These are phyloP conservation scores for Ectemnius cavifrons DNA, from an alignment of 2,888 invertebrate genomes.

Conservation along the genomic window DNA sequence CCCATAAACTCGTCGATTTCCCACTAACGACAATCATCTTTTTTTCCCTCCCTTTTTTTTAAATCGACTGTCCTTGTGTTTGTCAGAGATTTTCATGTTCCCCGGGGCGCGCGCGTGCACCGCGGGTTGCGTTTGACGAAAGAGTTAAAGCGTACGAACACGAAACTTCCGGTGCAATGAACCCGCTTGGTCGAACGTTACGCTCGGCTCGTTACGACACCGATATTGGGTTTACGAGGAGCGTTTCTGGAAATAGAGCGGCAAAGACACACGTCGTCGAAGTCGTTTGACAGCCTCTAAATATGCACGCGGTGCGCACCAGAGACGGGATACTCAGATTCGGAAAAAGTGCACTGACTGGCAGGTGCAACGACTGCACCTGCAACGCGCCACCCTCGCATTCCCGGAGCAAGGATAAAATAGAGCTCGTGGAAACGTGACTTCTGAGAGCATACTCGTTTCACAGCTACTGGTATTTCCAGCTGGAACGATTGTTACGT, in stretches of 20 bases:
- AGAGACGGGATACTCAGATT: neutral
- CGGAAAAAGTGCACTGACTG: conserved; percentile 17
- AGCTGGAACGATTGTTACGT: too few relatives aligned
- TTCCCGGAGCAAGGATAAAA: conserved; percentile 34
- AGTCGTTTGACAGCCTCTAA: conserved; percentile 49
- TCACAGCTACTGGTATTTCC: neutral
- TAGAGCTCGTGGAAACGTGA: conserved; percentile 28
- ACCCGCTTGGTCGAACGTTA: conserved; percentile 56
- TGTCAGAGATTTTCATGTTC: conserved; percentile 41
- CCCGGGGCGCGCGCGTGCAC: neutral
- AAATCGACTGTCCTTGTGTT: conserved; percentile 25
- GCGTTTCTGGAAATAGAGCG: conserved; percentile 57
- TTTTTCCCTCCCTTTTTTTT: conserved; percentile 31
- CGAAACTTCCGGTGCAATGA: conserved; percentile 70
- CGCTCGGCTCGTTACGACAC: conserved; percentile 52
- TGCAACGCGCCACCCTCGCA: conserved; percentile 33
- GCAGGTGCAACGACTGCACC: conserved; percentile 55
- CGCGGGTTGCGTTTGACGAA: conserved; percentile 45
- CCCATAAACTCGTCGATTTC: neutral
- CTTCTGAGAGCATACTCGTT: neutral
- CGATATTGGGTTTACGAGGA: conserved; percentile 62
- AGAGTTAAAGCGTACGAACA: conserved; percentile 61
- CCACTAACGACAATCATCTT: neutral
- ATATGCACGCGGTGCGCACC: conserved; percentile 19
- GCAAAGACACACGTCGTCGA: conserved; percentile 49